Evolutionary conservation across 1,140 invertebrate species (phyloP).

Genomic region (Caerostris extrusa): DNA sequence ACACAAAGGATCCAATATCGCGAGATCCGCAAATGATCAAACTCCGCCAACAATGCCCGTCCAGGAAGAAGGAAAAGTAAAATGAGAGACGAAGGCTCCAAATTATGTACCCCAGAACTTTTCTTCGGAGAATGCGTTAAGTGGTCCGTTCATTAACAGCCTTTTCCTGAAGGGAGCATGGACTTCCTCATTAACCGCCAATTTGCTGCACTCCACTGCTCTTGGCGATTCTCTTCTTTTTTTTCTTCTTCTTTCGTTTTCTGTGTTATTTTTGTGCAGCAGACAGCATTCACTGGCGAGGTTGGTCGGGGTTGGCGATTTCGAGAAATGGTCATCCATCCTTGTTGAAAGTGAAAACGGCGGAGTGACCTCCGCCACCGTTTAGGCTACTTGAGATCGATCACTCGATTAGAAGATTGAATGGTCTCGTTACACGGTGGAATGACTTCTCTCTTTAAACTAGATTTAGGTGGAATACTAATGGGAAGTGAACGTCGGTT

Average conservation of each 20-base stretch:
- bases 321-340: not conserved
- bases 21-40: slow-evolving; percentile 57
- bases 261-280: not conserved
- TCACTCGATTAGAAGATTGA: slow-evolving; percentile 15
- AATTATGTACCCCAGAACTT: slow-evolving; percentile 29
- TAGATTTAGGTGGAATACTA: slow-evolving; percentile 2
- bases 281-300: no score
- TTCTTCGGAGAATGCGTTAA: slow-evolving; percentile 58
- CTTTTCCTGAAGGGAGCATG: slow-evolving; percentile 40
- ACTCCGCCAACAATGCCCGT: slow-evolving; percentile 53
- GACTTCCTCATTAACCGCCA: slow-evolving; percentile 71
- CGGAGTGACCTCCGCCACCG: not conserved
- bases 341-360: not conserved
- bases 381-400: slow-evolving; percentile 27
- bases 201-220: slow-evolving; percentile 59
- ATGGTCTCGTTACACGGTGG: slow-evolving; percentile 5
- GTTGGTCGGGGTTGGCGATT: not conserved
- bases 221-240: slow-evolving; percentile 34
- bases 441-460: slow-evolving; percentile 6
- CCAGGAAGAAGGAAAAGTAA: not conserved
- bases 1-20: not conserved
- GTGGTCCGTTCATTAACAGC: slow-evolving; percentile 47
- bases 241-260: not conserved
- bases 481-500: not conserved
- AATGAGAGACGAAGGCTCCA: not conserved